Conservation (phyloP, 1,140 invertebrate genomes). For the Nasonia giraulti region DNA sequence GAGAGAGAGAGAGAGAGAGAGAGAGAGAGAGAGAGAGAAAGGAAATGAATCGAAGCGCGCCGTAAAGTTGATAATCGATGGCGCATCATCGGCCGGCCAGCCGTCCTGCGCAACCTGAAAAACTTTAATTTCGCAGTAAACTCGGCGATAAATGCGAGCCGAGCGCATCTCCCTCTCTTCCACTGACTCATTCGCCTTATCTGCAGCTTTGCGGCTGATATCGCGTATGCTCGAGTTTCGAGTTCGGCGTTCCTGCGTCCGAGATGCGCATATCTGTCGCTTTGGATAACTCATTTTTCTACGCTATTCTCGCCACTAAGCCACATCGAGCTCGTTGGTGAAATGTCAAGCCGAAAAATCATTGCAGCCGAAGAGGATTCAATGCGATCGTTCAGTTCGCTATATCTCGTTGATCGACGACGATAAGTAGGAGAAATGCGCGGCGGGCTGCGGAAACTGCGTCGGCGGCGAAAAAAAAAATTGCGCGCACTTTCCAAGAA, state of each 20-base stretch:
- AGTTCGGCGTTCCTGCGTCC: too few species aligned
- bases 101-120: not conserved
- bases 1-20: not conserved
- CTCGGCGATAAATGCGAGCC: not conserved
- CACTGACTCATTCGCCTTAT: too few species aligned
- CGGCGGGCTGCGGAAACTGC: too few species aligned
- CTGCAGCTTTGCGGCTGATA: too few species aligned
- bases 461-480: not conserved
- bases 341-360: too few species aligned
- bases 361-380: too few species aligned
- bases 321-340: too few species aligned
- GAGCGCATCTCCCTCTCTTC: not conserved
- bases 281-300: too few species aligned
- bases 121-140: constrained; percentile 13
- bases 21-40: not conserved
- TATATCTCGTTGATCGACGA: constrained; percentile 21
- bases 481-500: constrained; percentile 2
- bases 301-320: too few species aligned
- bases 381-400: not conserved
- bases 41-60: not conserved
- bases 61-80: constrained; percentile 34
- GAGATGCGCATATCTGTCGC: too few species aligned
- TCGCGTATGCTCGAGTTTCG: too few species aligned
- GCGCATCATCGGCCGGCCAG: not conserved
- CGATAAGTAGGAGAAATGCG: constrained; percentile 26